A percentile compares a stretch with the other conserved stretches of the same genome.
These are phyloP conservation scores for Saccostrea cuccullata DNA, from an alignment of 1,140 invertebrate genomes.

Conservation along the genomic window DNA sequence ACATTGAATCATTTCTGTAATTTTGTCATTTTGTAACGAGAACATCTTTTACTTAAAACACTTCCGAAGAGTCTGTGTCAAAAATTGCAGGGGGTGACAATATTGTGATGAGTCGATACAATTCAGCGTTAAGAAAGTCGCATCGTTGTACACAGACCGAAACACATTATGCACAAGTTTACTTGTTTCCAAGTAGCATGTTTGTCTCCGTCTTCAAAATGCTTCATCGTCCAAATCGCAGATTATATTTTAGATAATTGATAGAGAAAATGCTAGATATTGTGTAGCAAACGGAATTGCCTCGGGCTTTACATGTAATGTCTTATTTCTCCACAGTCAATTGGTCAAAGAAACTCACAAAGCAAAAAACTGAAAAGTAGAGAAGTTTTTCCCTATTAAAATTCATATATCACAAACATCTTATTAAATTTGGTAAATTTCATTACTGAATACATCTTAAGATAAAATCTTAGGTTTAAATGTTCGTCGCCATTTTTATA, in stretches of 20 bases:
- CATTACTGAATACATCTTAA: slow-evolving; percentile 22
- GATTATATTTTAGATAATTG: slow-evolving; percentile 15
- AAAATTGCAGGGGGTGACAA: slow-evolving; percentile 20
- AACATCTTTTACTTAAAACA: background rate
- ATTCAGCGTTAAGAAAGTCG: background rate
- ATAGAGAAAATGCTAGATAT: slow-evolving; percentile 3
- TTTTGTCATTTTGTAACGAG: background rate
- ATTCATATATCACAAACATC: slow-evolving; percentile 24
- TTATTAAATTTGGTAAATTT: slow-evolving; percentile 38
- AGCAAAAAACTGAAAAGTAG: background rate
- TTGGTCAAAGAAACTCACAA: slow-evolving; percentile 27
- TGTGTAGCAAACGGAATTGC: slow-evolving; percentile 16
- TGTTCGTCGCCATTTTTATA: slow-evolving; percentile 35
- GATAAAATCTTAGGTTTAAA: slow-evolving; percentile 29
- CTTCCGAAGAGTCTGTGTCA: background rate
- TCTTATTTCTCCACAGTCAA: slow-evolving; percentile 18
- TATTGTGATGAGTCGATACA: background rate
- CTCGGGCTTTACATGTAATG: background rate
- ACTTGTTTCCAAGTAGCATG: slow-evolving; percentile 1
- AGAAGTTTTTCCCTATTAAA: slow-evolving; percentile 31
- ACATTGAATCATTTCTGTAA: no score
- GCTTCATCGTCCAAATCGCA: slow-evolving; percentile 32
- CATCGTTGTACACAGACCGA: slow-evolving; percentile 6
- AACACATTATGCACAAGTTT: slow-evolving; percentile 25
- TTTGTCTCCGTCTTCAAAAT: slow-evolving; percentile 23